Percentiles rank a stretch among this genome's conserved stretches.
Conservation (phyloP, 2,113 vertebrate genomes). For the Porphyrio hochstetteri region DNA sequence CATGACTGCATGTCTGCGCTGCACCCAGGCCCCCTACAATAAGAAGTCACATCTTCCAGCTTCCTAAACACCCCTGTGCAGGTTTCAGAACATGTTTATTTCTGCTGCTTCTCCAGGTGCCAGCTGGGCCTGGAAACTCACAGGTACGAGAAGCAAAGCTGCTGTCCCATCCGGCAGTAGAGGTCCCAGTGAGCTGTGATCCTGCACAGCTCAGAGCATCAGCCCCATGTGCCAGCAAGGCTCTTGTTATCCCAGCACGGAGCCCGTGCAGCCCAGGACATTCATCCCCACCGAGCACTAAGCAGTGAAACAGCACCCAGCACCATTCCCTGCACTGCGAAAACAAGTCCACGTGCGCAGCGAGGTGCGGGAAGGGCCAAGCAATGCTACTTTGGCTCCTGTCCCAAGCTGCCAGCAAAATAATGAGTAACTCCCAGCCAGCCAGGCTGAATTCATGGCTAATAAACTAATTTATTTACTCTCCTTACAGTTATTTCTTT, state of each 20-base stretch:
- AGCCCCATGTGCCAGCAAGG: rapidly evolving
- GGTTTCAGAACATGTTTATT: neutral
- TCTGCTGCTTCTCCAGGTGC: neutral
- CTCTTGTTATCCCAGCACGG: neutral
- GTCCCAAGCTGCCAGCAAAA: neutral
- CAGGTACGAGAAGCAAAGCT: rapidly evolving
- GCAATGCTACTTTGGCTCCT: neutral
- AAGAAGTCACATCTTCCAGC: rapidly evolving
- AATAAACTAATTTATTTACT: conserved; percentile 23
- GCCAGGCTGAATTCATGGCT: neutral
- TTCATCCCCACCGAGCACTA: neutral
- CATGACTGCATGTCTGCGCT: rapidly evolving
- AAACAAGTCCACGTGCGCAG: neutral
- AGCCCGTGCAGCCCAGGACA: neutral
- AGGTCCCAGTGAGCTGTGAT: rapidly evolving
- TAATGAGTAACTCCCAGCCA: neutral
- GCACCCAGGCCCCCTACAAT: neutral
- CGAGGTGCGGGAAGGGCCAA: neutral
- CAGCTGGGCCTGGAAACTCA: neutral
- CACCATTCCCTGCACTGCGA: neutral
- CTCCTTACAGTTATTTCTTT: neutral
- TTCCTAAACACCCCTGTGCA: neutral
- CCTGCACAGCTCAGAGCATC: neutral
- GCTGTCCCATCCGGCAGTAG: neutral
- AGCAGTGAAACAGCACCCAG: rapidly evolving